phyloP scores from a whole-genome alignment of 35 echinoderm and acorn worm species.

The Ptychodera flava region DNA sequence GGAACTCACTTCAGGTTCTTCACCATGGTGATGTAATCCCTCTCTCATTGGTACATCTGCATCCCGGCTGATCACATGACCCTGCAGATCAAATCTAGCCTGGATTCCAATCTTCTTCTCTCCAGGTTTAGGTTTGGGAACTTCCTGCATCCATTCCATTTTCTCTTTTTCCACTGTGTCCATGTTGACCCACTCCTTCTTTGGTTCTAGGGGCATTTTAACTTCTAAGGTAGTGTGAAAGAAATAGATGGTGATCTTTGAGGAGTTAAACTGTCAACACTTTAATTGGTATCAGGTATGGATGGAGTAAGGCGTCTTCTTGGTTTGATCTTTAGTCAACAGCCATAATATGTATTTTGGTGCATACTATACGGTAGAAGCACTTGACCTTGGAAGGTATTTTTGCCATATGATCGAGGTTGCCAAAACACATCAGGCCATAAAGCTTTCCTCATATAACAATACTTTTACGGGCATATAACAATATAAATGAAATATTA shows the following conservation, averaged over 20 bases:
- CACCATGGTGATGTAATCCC: slow-evolving; percentile 95
- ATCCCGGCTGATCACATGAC: slow-evolving; percentile 70
- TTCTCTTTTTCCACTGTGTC: slow-evolving; percentile 77
- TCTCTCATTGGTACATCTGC: slow-evolving; percentile 68
- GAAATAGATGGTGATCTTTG: no score
- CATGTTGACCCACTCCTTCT: slow-evolving; percentile 88
- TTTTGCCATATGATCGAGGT: no score
- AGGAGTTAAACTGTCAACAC: no score
- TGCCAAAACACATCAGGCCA: no score
- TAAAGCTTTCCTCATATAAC: no score
- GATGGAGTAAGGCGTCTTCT: not conserved
- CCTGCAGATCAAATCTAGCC: slow-evolving; percentile 96
- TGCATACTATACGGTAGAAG: no score
- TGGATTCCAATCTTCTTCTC: slow-evolving; percentile 54
- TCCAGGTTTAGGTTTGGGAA: slow-evolving; percentile 76
- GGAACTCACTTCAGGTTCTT: slow-evolving; percentile 89
- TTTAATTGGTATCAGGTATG: no score
- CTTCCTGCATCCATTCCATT: slow-evolving; percentile 83
- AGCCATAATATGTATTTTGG: no score
- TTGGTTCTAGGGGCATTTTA: slow-evolving; percentile 33
- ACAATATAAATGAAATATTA: no score
- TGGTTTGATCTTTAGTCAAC: no score
- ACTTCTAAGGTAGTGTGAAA: not conserved
- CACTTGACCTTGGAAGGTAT: no score
- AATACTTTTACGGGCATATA: no score